phyloP scores from a whole-genome alignment of 2,888 invertebrate genomes.

The Myathropa florea region DNA sequence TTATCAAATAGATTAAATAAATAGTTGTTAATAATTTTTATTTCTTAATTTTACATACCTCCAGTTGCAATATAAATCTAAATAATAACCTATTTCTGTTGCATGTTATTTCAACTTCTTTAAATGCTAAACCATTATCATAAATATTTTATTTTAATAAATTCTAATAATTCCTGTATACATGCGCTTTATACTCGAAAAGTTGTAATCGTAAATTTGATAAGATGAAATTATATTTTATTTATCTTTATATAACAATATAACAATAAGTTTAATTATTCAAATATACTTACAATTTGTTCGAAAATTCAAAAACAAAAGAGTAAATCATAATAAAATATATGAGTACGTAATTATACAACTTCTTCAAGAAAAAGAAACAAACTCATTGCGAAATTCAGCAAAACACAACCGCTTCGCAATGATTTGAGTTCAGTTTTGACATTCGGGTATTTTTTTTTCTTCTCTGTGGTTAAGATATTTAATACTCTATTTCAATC shows the following conservation, averaged over 20 bases:
- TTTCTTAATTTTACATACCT: slow-evolving; percentile 52
- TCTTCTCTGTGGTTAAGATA: background rate
- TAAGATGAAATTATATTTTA: slow-evolving; percentile 35
- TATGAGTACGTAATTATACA: background rate
- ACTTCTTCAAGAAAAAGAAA: background rate
- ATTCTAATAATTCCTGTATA: slow-evolving; percentile 66
- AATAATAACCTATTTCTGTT: slow-evolving; percentile 34
- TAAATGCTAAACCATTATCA: slow-evolving; percentile 53
- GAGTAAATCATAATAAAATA: background rate
- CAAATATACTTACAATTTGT: slow-evolving; percentile 21
- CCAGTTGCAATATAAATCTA: slow-evolving; percentile 42
- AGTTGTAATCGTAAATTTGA: slow-evolving; percentile 32
- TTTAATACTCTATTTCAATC: background rate
- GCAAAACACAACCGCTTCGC: too few species aligned
- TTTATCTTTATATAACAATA: slow-evolving; percentile 54
- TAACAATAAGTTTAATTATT: slow-evolving; percentile 52
- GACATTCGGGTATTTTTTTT: background rate
- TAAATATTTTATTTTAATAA: slow-evolving; percentile 59
- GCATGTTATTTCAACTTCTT: slow-evolving; percentile 34
- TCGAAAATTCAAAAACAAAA: background rate
- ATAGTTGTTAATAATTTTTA: slow-evolving; percentile 38
- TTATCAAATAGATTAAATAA: slow-evolving; percentile 5
- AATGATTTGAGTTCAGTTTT: background rate
- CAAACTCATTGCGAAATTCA: background rate
- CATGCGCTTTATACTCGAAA: slow-evolving; percentile 39